Conservation (phyloP, 2,113 vertebrate species). For the Halcyon senegalensis region DNA sequence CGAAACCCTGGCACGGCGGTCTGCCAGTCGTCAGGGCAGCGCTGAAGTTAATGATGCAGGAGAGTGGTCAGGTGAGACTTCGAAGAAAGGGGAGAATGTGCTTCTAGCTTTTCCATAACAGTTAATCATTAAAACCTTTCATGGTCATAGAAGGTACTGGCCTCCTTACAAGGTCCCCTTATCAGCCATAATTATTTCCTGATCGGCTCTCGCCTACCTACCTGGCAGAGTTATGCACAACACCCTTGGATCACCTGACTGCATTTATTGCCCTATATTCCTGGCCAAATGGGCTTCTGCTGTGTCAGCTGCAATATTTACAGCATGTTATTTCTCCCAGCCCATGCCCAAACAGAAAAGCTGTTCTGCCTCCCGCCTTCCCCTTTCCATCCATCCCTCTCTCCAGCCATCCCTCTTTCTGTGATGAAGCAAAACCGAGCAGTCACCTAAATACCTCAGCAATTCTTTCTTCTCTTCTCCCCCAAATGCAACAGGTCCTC, state of each 20-base stretch:
- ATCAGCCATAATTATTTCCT: slow-evolving; percentile 62
- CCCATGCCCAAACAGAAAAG: not conserved
- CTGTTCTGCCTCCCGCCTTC: not conserved
- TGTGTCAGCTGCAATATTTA: slow-evolving; percentile 45
- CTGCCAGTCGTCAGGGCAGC: not conserved
- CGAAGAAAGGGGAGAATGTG: not conserved
- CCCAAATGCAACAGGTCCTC: not conserved
- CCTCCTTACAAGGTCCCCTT: slow-evolving; percentile 27
- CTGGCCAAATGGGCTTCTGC: slow-evolving; percentile 33
- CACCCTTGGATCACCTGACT: slow-evolving; percentile 55
- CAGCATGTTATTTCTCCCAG: not conserved
- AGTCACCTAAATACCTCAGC: not conserved
- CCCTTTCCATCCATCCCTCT: not conserved
- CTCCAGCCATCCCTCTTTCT: not conserved
- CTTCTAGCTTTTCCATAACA: not conserved
- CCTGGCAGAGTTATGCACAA: not conserved
- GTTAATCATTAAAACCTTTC: slow-evolving; percentile 58
- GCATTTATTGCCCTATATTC: slow-evolving; percentile 52
- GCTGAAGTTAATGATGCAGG: not conserved
- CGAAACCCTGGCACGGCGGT: not conserved
- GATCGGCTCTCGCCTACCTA: slow-evolving; percentile 16
- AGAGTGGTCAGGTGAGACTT: not conserved
- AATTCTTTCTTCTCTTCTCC: not conserved
- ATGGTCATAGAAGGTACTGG: slow-evolving; percentile 32
- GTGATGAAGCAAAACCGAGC: not conserved